Evolutionary conservation across 2,113 vertebrate genomes (phyloP), one percentile per base, ranked within the genome.

Genomic region (Cygnus buccinator): DNA sequence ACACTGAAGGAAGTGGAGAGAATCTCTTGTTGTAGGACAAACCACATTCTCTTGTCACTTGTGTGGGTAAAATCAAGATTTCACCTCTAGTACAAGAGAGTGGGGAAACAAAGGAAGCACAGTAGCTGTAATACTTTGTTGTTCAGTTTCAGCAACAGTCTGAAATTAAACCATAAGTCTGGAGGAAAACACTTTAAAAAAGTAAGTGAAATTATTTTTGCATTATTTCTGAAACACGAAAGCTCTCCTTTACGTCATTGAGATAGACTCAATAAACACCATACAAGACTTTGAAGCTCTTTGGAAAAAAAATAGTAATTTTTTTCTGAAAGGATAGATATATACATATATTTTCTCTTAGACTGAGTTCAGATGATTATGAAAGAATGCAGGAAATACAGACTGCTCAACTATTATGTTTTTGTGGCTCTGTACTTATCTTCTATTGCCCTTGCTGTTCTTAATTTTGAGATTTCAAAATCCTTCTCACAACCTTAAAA

Each of bases 1-100:
- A 12, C 4, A 5, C 44, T 41, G 10, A 28, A 43, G 37, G 37
- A 72, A 33, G 6, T 37, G 50, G 15, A 21, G 33, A 46, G 54
- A 28, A 8, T 21, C 25, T 25, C 19, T 46, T 26, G 44, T 4
- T 9, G 16, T 20, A 17, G 39, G 67, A 74, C 46, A 39, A 25
- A 18, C 26, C 2, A 0, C 23, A 14, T 26, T 61, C 33, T 39
- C 10, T n/a, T 46, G 50, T 25, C 33, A 17, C 21, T 25, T 14
- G 9, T 1, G 2, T 35, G 41, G 13, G 11, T 18, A 9, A 22
- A n/a, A 4, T 10, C 13, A 54, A 25, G 6, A 3, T 44, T 77
- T 59, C 72, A n/a, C 35, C 19, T 6, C 22, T 23, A 43, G 10
- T 8, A 17, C 13, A 22, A 18, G 41, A 20, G 3, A 37, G 10